These are phyloP conservation scores for Prinia subflava DNA, from an alignment of 2,113 vertebrate genomes.

Conservation along the genomic window DNA sequence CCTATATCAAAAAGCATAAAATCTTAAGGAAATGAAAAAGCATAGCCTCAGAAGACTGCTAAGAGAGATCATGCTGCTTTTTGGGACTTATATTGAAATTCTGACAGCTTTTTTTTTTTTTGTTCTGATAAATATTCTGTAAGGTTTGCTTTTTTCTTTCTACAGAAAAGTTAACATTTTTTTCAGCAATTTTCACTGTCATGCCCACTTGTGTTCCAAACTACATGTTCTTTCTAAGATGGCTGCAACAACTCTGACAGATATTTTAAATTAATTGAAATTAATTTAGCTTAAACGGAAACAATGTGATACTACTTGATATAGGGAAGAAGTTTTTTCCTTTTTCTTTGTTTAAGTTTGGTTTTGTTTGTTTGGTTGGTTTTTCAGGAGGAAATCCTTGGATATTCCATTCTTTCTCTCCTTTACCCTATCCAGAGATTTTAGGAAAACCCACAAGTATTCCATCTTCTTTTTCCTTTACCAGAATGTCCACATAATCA, in stretches of 20 bases:
- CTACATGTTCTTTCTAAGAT: not conserved
- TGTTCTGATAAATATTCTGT: not conserved
- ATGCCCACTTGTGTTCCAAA: not conserved
- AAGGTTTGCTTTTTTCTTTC: not conserved
- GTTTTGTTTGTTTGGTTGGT: accelerated
- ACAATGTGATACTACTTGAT: not conserved
- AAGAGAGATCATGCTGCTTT: not conserved
- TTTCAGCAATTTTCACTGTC: not conserved
- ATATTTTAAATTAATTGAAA: not conserved
- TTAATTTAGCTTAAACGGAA: not conserved
- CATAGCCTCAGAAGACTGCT: not conserved
- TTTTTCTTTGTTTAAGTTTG: not conserved
- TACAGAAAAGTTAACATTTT: not conserved
- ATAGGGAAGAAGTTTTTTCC: not conserved
- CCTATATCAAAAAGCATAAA: not conserved
- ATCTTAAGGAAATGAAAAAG: not conserved
- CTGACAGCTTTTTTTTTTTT: not conserved
- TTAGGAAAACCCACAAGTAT: not conserved
- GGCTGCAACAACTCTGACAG: not conserved
- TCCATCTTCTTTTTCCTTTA: not conserved
- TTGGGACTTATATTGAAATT: not conserved
- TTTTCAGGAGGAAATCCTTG: not conserved
- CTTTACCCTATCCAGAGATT: not conserved
- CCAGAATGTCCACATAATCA: not conserved
- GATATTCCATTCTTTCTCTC: not conserved